Evolutionary conservation across 2,888 invertebrate genomes (phyloP).

Genomic region (Coleophora flavipennella): DNA sequence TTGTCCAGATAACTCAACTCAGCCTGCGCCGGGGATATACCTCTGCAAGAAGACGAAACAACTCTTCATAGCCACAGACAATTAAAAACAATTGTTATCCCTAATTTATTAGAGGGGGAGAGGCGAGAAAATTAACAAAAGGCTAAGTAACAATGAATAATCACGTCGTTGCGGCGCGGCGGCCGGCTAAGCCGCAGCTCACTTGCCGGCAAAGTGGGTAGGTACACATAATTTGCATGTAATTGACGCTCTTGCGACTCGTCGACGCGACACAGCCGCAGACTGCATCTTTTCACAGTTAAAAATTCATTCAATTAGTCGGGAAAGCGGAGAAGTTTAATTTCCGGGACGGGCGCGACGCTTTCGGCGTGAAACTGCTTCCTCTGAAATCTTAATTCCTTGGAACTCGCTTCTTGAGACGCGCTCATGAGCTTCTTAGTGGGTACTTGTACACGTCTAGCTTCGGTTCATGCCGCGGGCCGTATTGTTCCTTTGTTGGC

Average conservation of each 20-base stretch:
- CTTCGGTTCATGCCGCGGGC: slow-evolving; percentile 5
- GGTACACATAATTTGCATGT: slow-evolving; percentile 67
- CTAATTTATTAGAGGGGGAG: slow-evolving; percentile 35
- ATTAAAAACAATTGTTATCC: slow-evolving; percentile 39
- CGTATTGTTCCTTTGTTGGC: neutral
- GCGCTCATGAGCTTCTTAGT: slow-evolving; percentile 11
- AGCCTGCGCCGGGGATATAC: slow-evolving; percentile 91
- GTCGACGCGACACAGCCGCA: slow-evolving; percentile 40
- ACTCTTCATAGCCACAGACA: slow-evolving; percentile 17
- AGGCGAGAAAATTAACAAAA: slow-evolving; percentile 37
- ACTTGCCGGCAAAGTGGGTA: slow-evolving; percentile 47
- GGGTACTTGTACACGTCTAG: slow-evolving; percentile 8
- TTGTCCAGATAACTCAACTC: slow-evolving; percentile 97
- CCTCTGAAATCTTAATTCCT: slow-evolving; percentile 49
- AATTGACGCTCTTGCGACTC: slow-evolving; percentile 58
- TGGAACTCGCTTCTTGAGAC: slow-evolving; percentile 32
- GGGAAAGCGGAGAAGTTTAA: slow-evolving; percentile 56
- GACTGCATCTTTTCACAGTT: slow-evolving; percentile 63
- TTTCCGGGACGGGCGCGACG: slow-evolving; percentile 46
- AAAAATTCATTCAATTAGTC: slow-evolving; percentile 68
- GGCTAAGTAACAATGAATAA: slow-evolving; percentile 45
- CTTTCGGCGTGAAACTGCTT: slow-evolving; percentile 45
- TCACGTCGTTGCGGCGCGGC: slow-evolving; percentile 23
- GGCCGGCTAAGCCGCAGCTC: slow-evolving; percentile 31
- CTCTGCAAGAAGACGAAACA: slow-evolving; percentile 69